A percentile compares a stretch with the other conserved stretches of the same genome.
Conservation (phyloP, 2,113 vertebrate genomes). For the Antechinus stuartii region DNA sequence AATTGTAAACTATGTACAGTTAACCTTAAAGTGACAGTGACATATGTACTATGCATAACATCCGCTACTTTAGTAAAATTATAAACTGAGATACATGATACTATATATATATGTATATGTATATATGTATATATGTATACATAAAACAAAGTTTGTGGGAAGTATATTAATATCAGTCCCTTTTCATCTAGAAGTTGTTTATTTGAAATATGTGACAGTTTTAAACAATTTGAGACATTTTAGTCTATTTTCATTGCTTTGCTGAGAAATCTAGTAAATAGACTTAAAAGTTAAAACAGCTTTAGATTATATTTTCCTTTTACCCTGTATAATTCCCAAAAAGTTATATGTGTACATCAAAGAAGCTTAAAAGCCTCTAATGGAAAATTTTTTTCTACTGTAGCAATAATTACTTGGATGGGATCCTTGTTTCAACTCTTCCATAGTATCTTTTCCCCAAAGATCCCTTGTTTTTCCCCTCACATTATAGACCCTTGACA, state of each 20-base stretch:
- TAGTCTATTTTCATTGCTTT: conserved; percentile 52
- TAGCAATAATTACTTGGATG: conserved; percentile 77
- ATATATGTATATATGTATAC: no score
- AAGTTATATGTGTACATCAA: background rate
- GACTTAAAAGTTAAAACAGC: background rate
- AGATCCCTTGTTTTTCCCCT: conserved; percentile 81
- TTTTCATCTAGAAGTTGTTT: conserved; percentile 59
- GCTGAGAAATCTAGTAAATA: conserved; percentile 11
- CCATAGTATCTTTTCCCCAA: conserved; percentile 78
- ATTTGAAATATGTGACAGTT: background rate
- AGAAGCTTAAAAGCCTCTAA: conserved; percentile 56
- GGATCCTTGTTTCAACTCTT: conserved; percentile 74
- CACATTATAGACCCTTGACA: conserved; percentile 73
- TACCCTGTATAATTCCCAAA: conserved; percentile 44
- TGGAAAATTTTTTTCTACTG: conserved; percentile 66
- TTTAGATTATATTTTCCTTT: conserved; percentile 31
- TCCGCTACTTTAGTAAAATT: conserved; percentile 57
- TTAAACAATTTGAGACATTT: conserved; percentile 1
- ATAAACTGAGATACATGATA: conserved; percentile 44
- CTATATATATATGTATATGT: conserved; percentile 4
- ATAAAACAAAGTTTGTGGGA: conserved; percentile 59
- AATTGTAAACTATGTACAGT: conserved; percentile 63
- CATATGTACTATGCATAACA: conserved; percentile 49
- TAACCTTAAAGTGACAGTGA: conserved; percentile 44
- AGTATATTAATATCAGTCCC: conserved; percentile 12